phyloP scores from a whole-genome alignment of 1,140 invertebrate species.

The Pantala flavescens region DNA sequence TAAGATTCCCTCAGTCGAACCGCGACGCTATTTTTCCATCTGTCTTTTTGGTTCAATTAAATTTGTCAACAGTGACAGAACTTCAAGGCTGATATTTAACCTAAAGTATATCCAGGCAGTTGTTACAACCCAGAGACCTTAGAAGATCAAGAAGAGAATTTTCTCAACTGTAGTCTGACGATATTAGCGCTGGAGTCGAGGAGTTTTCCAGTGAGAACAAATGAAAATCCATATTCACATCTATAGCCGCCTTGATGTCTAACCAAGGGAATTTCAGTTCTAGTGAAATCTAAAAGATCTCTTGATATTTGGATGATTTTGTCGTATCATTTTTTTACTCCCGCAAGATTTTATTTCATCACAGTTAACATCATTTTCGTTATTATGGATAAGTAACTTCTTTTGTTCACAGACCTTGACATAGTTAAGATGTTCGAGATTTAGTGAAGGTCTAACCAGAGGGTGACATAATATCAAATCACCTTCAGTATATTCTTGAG shows the following conservation, averaged over 20 bases:
- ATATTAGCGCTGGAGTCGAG: background rate
- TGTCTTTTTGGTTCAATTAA: background rate
- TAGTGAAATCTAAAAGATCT: no score
- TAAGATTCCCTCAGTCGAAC: background rate
- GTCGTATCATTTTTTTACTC: no score
- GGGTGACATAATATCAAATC: background rate
- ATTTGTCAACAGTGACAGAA: background rate
- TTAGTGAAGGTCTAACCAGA: background rate
- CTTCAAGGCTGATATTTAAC: constrained; percentile 9
- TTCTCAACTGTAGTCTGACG: background rate
- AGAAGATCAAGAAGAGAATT: background rate
- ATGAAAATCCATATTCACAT: background rate
- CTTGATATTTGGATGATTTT: no score
- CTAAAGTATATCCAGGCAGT: background rate
- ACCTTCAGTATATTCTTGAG: no score
- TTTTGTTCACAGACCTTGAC: background rate
- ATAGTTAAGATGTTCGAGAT: background rate
- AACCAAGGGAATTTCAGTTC: no score
- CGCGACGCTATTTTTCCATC: background rate
- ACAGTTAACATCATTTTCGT: no score
- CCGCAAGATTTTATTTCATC: no score
- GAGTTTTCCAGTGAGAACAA: background rate
- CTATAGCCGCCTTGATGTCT: no score
- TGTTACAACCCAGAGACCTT: background rate
- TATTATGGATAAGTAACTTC: no score